A percentile compares a stretch with the other conserved stretches of the same genome.
Conservation (phyloP, 1,140 invertebrate genomes). For the Lepidurus arcticus region DNA sequence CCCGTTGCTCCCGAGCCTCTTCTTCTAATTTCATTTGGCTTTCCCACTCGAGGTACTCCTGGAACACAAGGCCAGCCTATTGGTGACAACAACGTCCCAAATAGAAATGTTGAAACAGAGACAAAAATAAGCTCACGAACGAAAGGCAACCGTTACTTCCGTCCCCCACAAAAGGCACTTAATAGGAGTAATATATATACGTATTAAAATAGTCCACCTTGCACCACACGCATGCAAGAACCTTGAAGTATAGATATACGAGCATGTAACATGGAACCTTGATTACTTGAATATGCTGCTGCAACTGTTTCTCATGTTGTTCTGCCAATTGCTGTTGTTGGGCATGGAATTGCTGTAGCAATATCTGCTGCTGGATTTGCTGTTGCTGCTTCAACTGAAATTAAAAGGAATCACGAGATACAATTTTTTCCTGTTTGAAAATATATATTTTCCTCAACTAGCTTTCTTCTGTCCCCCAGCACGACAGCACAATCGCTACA, state of each 20-base stretch:
- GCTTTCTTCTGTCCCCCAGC: background rate
- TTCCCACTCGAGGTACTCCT: constrained; percentile 71
- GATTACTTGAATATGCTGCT: constrained; percentile 78
- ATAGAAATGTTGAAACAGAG: constrained; percentile 4
- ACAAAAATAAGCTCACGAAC: constrained; percentile 5
- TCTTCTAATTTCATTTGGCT: constrained; percentile 57
- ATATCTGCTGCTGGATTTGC: constrained; percentile 79
- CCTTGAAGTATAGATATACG: background rate
- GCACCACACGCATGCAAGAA: background rate
- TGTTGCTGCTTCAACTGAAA: constrained; percentile 83
- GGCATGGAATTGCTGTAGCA: constrained; percentile 79
- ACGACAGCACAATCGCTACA: background rate
- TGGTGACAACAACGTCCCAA: constrained; percentile 36
- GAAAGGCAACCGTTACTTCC: background rate
- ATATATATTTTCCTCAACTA: constrained; percentile 34
- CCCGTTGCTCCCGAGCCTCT: constrained; percentile 46
- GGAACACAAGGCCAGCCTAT: constrained; percentile 39
- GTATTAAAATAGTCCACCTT: background rate
- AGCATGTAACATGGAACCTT: background rate
- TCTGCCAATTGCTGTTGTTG: constrained; percentile 80
- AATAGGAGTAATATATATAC: too few species aligned
- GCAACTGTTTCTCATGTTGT: constrained; percentile 79
- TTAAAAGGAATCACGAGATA: background rate
- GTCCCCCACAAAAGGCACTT: background rate
- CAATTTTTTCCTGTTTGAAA: background rate